Base-by-base conservation (phyloP, 1,140 invertebrate genomes). In the Physella acuta region DNA sequence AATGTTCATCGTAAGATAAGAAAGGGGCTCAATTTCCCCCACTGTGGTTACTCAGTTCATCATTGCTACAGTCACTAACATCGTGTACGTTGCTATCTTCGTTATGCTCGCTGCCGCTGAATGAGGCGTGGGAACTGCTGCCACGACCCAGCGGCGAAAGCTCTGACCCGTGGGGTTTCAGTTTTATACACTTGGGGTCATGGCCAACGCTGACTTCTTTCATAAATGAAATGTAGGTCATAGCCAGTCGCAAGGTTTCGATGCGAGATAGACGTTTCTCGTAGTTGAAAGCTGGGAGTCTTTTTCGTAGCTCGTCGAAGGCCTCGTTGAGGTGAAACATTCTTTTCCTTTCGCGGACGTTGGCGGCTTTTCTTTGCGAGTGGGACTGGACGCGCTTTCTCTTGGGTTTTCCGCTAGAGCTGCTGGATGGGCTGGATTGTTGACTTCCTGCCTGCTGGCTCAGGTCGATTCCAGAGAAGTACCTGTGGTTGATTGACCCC, bases 181-280 rank as follows among this genome's bases (percentile, higher is more conserved):
- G 69, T 56, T 76, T 73, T 17, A 79, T 73, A 55, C 72, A 67
- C 34, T 75, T 74, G 0, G 79, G 76, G 36, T 78, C 77, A 11
- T 73, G 63, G 2, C 78, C 78, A 11, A 73, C 58, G 8, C 97
- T 86, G 16, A 98, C 85, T 81, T 98, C 95, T 64, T 92, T 91
- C 94, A 99, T 97, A 84, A 99, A 98, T 49, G 93, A 92, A 75
- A 98, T 98, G 84, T 98, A 98, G 39, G 93, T 93, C 73, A 98
- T 98, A 1, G 95, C 95, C 71, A 97, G 83, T 78, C 94, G 92
- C 0, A 98, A 86, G 0, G 95, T 98, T 84, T 98, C 95, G 33
- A 96, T 88, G 70, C 87, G 76, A 0, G 82, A 84, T 67, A 85
- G 73, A 44, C 79, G 73, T 59, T 81, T 82, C 51, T 82, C 78